These are phyloP conservation scores for Ctenopoma kingsleyae DNA, from an alignment of 2,797 vertebrate genomes.

Conservation along the genomic window DNA sequence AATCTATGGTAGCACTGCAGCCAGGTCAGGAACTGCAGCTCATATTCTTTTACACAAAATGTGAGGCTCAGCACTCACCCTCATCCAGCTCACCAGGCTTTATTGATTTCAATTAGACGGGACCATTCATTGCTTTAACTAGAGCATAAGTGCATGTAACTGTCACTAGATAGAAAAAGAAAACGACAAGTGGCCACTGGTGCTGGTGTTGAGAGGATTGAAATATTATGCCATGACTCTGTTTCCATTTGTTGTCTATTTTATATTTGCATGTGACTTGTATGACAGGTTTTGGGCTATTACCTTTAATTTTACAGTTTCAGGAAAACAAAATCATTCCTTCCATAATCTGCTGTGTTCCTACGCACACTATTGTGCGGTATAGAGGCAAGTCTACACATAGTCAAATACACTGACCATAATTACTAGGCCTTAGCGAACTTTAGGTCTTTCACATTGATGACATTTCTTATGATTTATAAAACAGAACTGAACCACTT, in stretches of 20 bases:
- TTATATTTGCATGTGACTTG: not conserved
- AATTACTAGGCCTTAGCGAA: not conserved
- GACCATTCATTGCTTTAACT: conserved; percentile 78
- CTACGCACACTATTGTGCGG: not conserved
- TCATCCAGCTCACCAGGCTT: conserved; percentile 54
- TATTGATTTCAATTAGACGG: conserved; percentile 80
- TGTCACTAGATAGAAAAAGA: conserved; percentile 65
- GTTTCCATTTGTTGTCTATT: conserved; percentile 15
- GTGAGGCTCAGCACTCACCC: conserved; percentile 65
- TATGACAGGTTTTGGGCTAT: not conserved
- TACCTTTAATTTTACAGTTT: not conserved
- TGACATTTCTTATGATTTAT: not conserved
- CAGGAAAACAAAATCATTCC: not conserved
- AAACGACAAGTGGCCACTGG: conserved; percentile 37
- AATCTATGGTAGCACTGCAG: conserved; percentile 40
- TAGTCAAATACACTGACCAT: not conserved
- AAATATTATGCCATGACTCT: conserved; percentile 14
- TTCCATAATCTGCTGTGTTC: not conserved
- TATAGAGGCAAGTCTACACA: too few relatives aligned
- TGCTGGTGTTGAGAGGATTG: conserved; percentile 15
- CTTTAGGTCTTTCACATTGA: not conserved
- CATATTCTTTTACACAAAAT: conserved; percentile 69
- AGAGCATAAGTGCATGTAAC: conserved; percentile 71
- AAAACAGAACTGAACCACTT: not conserved
- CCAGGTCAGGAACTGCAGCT: conserved; percentile 60